Base-by-base conservation (phyloP, 1,140 invertebrate genomes). In the Psilanteris sp. region DNA sequence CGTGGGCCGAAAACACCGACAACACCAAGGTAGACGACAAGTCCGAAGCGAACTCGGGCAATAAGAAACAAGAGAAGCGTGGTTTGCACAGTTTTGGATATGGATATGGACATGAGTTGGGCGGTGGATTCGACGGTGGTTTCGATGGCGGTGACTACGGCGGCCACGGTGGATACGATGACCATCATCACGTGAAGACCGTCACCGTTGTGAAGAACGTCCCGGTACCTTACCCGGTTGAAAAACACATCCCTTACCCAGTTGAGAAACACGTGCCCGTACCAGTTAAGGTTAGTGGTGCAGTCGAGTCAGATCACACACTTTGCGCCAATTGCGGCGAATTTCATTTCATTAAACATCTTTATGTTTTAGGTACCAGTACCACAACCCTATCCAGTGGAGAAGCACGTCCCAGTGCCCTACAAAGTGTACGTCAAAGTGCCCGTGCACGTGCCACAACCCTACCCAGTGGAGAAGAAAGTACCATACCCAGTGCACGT, bases 171-270 rank as follows among this genome's bases (percentile, higher is more conserved):
- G 78, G 81, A 15, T 86, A 82, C 13, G 70, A 79, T 13, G 36
- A 89, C 68, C 90, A 89, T 50, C 88, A 87, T 74, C 90, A 93
- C 68, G 89, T 92, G 76, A 94, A 92, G 83, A 94, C 93, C 54
- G 88, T 94, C 78, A 93, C 93, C 20, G 86, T 94, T 10, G 90
- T 92, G 31, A 94, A 94, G 84, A 92, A 92, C 78, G 90, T 81
- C 4, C 93, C 93, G 73, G 91, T 91, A 76, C 93, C 93, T 1
- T 93, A 93, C 85, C 92, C 92, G 24, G 93, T 94, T 14, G 91
- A 92, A 78, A 93, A 92, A 67, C 91, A 89, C 16, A 86, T 91
- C 67, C 92, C 92, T n/a, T 92, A 91, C 83, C 91, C 91, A 22
- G 92, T 93, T 15, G 91, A 92, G 79, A 92, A 92, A 75, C 90